Evolutionary conservation across 2,888 invertebrate species (phyloP).

Genomic region (Zelleria hepariella): DNA sequence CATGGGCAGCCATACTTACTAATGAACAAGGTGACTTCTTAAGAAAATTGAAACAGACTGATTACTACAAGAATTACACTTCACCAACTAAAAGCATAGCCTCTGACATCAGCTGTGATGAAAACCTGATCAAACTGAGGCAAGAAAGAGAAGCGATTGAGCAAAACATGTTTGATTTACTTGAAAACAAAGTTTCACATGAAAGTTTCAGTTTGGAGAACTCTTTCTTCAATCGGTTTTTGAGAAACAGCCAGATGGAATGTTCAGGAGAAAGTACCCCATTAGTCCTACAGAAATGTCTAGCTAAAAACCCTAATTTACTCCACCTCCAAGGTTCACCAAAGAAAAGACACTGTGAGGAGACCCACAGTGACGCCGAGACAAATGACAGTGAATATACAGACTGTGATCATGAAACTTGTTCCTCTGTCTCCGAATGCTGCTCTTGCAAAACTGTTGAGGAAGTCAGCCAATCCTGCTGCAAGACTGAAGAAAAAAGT

Average conservation of each 20-base stretch:
- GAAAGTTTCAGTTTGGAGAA: conserved; percentile 81
- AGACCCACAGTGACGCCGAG: conserved; percentile 36
- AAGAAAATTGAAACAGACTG: conserved; percentile 56
- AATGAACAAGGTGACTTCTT: conserved; percentile 61
- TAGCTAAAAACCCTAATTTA: conserved; percentile 44
- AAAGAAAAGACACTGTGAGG: conserved; percentile 24
- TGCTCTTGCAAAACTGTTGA: conserved; percentile 56
- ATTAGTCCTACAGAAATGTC: conserved; percentile 49
- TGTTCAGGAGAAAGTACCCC: conserved; percentile 60
- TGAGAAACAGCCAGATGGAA: conserved; percentile 47
- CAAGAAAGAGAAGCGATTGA: conserved; percentile 72
- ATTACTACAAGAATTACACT: conserved; percentile 56
- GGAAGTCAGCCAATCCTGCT: conserved; percentile 13
- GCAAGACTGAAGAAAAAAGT: conserved; percentile 18
- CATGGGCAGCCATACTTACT: conserved; percentile 57
- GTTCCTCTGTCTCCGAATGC: conserved; percentile 45
- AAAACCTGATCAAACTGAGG: conserved; percentile 30
- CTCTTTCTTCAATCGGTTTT: conserved; percentile 72
- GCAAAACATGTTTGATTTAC: conserved; percentile 81
- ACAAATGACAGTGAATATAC: conserved; percentile 43
- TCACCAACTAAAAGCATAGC: conserved; percentile 52
- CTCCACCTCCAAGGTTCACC: conserved; percentile 44
- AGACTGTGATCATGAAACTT: conserved; percentile 45
- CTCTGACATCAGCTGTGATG: conserved; percentile 50
- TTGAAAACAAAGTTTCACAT: conserved; percentile 80